A percentile compares a stretch with the other conserved stretches of the same genome.
Evolutionary conservation across 2,888 invertebrate genomes (phyloP).

Genomic region (Drosophila stalkeri): DNA sequence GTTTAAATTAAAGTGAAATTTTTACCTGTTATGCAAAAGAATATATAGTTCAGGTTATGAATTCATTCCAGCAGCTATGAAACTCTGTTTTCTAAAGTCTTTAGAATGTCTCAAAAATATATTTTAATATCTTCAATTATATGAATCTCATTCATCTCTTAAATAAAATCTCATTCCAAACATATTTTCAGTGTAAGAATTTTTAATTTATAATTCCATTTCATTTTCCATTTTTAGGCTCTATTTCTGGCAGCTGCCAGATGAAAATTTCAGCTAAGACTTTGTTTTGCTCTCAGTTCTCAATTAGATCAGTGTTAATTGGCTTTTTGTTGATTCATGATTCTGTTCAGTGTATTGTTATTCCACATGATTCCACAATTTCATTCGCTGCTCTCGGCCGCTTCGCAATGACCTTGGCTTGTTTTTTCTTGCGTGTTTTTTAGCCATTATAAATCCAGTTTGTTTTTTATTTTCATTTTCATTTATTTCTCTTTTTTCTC

Average conservation of each 20-base stretch:
- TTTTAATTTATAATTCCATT: neutral
- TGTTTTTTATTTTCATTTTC: constrained; percentile 45
- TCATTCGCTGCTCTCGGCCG: constrained; percentile 61
- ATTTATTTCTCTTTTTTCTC: constrained; percentile 9
- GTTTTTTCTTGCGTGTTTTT: constrained; percentile 78
- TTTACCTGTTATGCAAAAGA: neutral
- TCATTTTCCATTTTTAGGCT: neutral
- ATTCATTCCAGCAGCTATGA: too few species aligned
- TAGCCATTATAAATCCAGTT: constrained; percentile 75
- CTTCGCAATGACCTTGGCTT: constrained; percentile 77
- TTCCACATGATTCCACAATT: constrained; percentile 74
- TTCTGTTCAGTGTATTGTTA: constrained; percentile 39
- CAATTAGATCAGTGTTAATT: constrained; percentile 3
- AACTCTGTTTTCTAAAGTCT: neutral
- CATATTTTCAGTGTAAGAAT: constrained; percentile 2
- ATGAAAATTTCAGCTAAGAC: neutral
- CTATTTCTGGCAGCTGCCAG: neutral
- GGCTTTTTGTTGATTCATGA: neutral
- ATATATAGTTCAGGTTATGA: neutral
- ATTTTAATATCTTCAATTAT: neutral
- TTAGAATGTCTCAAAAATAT: neutral
- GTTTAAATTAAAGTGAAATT: too few species aligned
- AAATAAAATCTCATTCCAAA: neutral
- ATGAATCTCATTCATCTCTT: neutral
- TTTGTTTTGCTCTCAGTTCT: neutral